Percentiles rank a stretch among this genome's conserved stretches.
Conservation (phyloP, 2,113 vertebrate species). For the Pleuronectes platessa region DNA sequence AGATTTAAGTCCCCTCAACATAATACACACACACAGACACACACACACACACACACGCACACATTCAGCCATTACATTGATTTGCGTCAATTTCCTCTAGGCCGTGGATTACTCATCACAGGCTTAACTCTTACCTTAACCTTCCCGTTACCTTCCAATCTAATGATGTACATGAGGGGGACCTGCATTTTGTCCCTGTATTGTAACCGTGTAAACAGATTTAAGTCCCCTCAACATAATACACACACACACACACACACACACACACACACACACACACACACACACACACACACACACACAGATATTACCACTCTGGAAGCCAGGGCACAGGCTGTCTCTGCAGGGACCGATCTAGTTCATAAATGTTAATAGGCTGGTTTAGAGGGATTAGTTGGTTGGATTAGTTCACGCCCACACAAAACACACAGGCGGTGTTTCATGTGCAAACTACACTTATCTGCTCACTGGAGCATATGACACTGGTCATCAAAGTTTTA, state of each 20-base stretch:
- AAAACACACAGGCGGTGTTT: constrained; percentile 45
- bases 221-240: not conserved
- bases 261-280: constrained; percentile 20
- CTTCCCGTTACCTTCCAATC: not conserved
- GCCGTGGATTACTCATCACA: not conserved
- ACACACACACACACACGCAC: constrained; percentile 26
- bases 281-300: constrained; percentile 11
- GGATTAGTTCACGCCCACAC: constrained; percentile 67
- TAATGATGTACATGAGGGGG: too few species aligned
- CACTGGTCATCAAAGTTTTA: not conserved
- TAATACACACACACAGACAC: constrained; percentile 7
- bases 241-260: constrained; percentile 15
- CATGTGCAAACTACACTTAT: constrained; percentile 41
- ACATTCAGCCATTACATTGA: not conserved
- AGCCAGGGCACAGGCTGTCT: constrained; percentile 42
- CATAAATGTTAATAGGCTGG: constrained; percentile 76
- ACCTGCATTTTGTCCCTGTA: too few species aligned
- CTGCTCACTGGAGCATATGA: constrained; percentile 36
- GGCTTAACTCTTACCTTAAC: not conserved
- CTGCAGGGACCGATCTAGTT: constrained; percentile 64
- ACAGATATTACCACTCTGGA: constrained; percentile 45
- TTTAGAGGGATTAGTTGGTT: constrained; percentile 72
- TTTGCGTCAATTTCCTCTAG: too few species aligned
- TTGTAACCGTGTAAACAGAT: not conserved
- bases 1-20: not conserved